A percentile compares a stretch with the other conserved stretches of the same genome.
Conservation (phyloP, 1,140 invertebrate genomes). For the Drosophila eugracilis region DNA sequence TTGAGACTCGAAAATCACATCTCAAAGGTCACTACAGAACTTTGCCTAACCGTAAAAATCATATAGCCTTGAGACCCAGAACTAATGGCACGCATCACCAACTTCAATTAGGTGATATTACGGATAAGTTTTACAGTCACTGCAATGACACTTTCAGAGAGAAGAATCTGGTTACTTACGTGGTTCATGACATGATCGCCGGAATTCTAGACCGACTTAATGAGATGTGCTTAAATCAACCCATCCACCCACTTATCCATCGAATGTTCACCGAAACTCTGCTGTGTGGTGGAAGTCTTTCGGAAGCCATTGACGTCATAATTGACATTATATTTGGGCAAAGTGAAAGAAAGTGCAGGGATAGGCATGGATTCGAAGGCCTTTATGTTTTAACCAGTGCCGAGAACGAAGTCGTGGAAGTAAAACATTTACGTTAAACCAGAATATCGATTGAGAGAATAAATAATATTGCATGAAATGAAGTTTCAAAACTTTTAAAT, state of each 20-base stretch:
- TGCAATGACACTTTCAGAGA: slow-evolving; percentile 7
- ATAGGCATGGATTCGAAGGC: not conserved
- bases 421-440: not conserved
- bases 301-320: not conserved
- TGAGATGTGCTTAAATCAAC: not conserved
- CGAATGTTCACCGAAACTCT: slow-evolving; percentile 8
- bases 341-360: not conserved
- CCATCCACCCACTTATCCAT: not conserved
- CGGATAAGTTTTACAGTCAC: slow-evolving; percentile 1
- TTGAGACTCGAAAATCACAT: not conserved
- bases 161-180: not conserved
- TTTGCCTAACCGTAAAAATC: not conserved
- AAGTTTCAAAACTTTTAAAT: not conserved
- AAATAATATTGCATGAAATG: not conserved
- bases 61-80: not conserved
- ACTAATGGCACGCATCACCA: not conserved
- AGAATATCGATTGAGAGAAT: not conserved
- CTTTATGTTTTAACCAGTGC: not conserved
- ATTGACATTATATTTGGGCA: not conserved
- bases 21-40: not conserved
- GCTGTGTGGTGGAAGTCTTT: slow-evolving; percentile 9
- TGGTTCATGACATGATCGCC: slow-evolving; percentile 16
- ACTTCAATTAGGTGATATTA: not conserved
- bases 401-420: not conserved
- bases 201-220: not conserved